Evolutionary conservation across 92 coral and sea anemone genomes (phyloP), one percentile per base, ranked within the genome.

Genomic region (Phenganax stokvisi): DNA sequence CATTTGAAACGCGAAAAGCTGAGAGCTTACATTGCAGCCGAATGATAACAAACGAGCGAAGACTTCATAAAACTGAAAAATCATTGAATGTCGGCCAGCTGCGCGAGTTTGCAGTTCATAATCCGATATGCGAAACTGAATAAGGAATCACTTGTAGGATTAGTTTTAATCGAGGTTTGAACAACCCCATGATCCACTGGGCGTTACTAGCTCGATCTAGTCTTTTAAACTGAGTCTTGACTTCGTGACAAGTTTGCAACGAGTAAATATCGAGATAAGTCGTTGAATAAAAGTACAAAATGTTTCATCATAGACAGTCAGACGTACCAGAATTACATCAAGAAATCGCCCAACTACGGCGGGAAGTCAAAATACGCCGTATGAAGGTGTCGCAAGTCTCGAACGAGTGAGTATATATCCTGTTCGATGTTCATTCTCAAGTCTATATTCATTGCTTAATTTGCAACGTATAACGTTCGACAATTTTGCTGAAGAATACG

Each of bases 331-430:
- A 89, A 25, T 84, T 83, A 58, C 92, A 89, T 27, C 81, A 87
- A 66, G 83, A 67, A 44, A 82, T 89, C 54, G 84, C 72, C 29
- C 92, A 89, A 68, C 71, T 89, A 28, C 83, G 84, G 52, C 74
- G 92, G 53, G 92, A 89, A 65, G 74, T 80, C 37, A 86, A 84
- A 82, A 47, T 80, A 6, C 80, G 85, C 47, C 80, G 92, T 67
- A 53, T 89, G 83, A 86, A 89, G 68, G 89, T 89, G 27, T 89
- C 92, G 17, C 87, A 84, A 29, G 76, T 87, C 66, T 81, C 92
- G 5, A 86, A 78, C 77, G 86, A 89, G 92, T 89, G 75, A 89
- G 92, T 89, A 29, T 53, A 57, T 57, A 1, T 29, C 12, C 27
- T 15, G 53, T 13, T 17, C 57, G 8, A 57, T 9, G 57, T 16